phyloP scores from a whole-genome alignment of 2,797 vertebrate species.

The Typhlichthys subterraneus region DNA sequence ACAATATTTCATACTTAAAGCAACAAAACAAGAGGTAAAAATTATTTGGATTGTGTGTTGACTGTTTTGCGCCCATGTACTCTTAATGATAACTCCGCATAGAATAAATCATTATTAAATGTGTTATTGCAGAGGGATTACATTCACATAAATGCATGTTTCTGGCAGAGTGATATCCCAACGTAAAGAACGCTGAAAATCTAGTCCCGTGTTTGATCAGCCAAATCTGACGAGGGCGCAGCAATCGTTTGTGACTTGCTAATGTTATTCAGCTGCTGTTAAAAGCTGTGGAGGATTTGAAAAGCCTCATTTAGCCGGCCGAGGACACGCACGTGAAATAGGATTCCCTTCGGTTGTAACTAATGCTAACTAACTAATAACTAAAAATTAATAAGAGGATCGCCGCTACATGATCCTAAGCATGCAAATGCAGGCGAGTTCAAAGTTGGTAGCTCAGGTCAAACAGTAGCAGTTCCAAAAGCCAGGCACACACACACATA shows the following conservation, averaged over 20 bases:
- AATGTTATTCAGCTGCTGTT: conserved; percentile 74
- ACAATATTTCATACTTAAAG: conserved; percentile 17
- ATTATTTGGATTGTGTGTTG: conserved; percentile 33
- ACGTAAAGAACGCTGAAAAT: conserved; percentile 78
- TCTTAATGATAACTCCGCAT: conserved; percentile 50
- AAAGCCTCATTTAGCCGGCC: conserved; percentile 74
- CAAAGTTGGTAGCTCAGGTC: conserved; percentile 56
- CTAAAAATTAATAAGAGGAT: conserved; percentile 68
- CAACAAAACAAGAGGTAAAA: conserved; percentile 20
- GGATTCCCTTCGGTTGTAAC: conserved; percentile 75
- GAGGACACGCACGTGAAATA: conserved; percentile 76
- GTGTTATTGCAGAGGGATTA: conserved; percentile 68
- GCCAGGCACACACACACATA: conserved; percentile 10
- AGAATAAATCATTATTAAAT: conserved; percentile 75
- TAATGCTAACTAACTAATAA: conserved; percentile 54
- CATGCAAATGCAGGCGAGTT: conserved; percentile 68
- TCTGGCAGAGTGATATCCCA: conserved; percentile 70
- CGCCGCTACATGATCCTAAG: conserved; percentile 62
- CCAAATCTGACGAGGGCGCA: conserved; percentile 65
- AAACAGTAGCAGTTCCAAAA: conserved; percentile 36
- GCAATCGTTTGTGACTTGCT: conserved; percentile 73
- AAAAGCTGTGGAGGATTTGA: conserved; percentile 75
- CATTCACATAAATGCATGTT: conserved; percentile 74
- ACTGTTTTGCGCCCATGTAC: conserved; percentile 40
- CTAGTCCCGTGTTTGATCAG: conserved; percentile 73